These are phyloP conservation scores for Lepus timidus DNA, from an alignment of 2,113 vertebrate genomes.

Conservation along the genomic window DNA sequence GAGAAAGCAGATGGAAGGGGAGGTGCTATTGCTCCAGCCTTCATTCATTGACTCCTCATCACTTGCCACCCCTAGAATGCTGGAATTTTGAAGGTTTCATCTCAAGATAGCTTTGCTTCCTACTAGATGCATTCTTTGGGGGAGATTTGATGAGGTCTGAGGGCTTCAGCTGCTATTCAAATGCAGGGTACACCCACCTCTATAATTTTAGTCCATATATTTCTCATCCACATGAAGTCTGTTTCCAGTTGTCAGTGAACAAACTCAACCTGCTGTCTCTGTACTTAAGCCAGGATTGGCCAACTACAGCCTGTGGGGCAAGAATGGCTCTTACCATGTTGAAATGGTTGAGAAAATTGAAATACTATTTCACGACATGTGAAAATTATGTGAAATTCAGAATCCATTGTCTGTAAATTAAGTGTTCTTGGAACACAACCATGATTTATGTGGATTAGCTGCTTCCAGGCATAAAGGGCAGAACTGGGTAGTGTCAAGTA, in stretches of 20 bases:
- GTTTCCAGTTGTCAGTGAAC: not conserved
- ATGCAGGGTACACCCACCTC: not conserved
- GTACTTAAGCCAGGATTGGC: not conserved
- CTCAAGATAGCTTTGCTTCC: not conserved
- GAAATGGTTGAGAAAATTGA: not conserved
- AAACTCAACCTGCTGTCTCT: not conserved
- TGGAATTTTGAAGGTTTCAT: not conserved
- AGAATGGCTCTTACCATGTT: not conserved
- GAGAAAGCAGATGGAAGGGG: not conserved
- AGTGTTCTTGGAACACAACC: not conserved
- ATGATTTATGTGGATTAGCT: not conserved
- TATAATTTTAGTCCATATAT: not conserved
- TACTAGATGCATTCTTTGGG: not conserved
- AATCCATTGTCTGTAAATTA: not conserved
- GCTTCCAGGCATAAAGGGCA: not conserved
- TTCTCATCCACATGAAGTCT: not conserved
- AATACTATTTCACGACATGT: not conserved
- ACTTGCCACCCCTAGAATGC: not conserved
- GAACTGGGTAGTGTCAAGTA: not conserved
- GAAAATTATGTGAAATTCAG: constrained; percentile 5
- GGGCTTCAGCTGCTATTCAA: not conserved
- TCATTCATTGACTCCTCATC: not conserved
- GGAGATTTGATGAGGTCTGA: not conserved
- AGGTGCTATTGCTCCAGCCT: not conserved
- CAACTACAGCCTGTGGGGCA: not conserved